Base-by-base conservation (phyloP, 2,888 invertebrate genomes). In the Noctuana brunneofusca region DNA sequence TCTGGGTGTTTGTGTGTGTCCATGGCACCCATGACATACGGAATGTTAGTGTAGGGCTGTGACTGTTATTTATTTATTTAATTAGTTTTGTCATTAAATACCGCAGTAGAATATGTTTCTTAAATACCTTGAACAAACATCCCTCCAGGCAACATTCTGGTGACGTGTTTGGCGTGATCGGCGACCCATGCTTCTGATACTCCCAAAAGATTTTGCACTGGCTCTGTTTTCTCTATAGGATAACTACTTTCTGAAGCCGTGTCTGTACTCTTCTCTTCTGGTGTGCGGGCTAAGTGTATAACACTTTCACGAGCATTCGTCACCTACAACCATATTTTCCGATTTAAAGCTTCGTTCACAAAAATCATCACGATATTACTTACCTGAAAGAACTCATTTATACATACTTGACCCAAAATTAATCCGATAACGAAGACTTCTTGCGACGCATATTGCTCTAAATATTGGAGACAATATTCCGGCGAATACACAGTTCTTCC, bases 141-240 rank as follows among this genome's bases (percentile, higher is more conserved):
- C 50, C 97, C 98, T 46, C 98, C 98, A 32, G 97, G 96, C 66
- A 98, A 88, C 97, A 98, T 97, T 83, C 97, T 94, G 1, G 96
- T 95, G 0, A 97, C 96, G 92, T 96, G 96, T 80, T 95, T 94
- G 43, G 97, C 96, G 89, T 97, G 97, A 76, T 96, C 96, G 0
- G 95, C 94, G 2, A 96, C 92, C 94, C 95, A 95, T 56, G 87
- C 91, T 67, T 95, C 95, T 24, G 94, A 93, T 58, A 96, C 89
- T 66, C 92, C 93, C 18, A 89, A 79, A 24, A 94, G 73, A 55
- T 87, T 90, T 71, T 87, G 89, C 22, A 93, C 86, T 41, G 77
- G 78, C 55, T 87, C 92, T 14, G 76, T 68, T 58, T 82, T 83
- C 16, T 75, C 72, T 62, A 86, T 82, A 27, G 80, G 72, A 67